A percentile compares a stretch with the other conserved stretches of the same genome.
phyloP scores from a whole-genome alignment of 2,888 invertebrate species.

The Vanessa cardui region DNA sequence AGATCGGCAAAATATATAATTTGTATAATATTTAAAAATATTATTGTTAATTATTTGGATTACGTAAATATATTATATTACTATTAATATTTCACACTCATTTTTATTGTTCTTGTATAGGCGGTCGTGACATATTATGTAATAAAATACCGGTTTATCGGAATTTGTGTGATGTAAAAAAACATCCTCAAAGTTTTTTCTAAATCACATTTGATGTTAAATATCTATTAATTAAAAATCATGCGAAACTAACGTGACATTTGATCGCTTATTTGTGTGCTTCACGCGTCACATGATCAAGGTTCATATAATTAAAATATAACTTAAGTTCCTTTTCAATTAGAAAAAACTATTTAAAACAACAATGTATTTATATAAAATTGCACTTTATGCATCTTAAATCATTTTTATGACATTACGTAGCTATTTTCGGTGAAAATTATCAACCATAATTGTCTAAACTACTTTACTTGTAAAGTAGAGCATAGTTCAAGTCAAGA shows the following conservation, averaged over 20 bases:
- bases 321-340: no score
- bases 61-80: no score
- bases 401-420: no score
- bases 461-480: constrained; percentile 43
- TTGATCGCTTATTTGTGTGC: not conserved
- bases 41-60: no score
- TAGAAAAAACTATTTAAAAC: no score
- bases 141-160: not conserved
- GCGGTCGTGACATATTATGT: not conserved
- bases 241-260: not conserved
- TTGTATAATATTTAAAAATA: no score
- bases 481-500: constrained; percentile 50
- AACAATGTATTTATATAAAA: no score
- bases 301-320: not conserved
- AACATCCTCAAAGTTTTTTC: not conserved
- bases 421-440: no score
- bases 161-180: not conserved
- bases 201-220: not conserved
- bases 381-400: no score
- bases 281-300: not conserved
- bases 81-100: no score
- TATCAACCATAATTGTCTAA: no score
- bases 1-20: not conserved
- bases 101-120: not conserved
- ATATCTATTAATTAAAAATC: not conserved